Evolutionary conservation across 2,888 invertebrate genomes (phyloP).

Genomic region (Drosophila eohydei): DNA sequence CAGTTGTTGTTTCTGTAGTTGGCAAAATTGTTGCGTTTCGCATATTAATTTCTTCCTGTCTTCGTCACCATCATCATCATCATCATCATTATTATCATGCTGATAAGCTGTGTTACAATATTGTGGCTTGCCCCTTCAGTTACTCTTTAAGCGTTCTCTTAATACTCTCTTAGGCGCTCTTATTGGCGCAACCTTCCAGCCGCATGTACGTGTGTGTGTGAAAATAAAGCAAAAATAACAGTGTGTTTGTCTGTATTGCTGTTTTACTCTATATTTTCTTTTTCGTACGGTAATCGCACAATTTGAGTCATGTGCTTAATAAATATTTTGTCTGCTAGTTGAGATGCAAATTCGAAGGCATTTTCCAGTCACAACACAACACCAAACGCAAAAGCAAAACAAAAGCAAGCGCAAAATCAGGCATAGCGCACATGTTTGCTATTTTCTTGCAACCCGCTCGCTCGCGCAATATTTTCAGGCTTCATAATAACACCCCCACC

Average conservation of each 20-base stretch:
- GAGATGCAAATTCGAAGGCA: slow-evolving; percentile 29
- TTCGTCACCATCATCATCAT: slow-evolving; percentile 42
- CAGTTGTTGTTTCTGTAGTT: slow-evolving; percentile 55
- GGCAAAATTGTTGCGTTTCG: slow-evolving; percentile 82
- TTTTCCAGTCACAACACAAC: slow-evolving; percentile 75
- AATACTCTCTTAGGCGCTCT: slow-evolving; percentile 59
- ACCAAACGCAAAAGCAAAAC: slow-evolving; percentile 42
- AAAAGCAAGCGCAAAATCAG: slow-evolving; percentile 55
- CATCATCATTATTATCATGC: slow-evolving; percentile 30
- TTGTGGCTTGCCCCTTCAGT: slow-evolving; percentile 34
- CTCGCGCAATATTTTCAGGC: slow-evolving; percentile 50
- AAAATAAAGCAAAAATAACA: slow-evolving; percentile 13
- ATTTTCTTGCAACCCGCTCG: slow-evolving; percentile 61
- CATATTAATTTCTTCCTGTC: slow-evolving; percentile 76
- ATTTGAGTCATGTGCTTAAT: slow-evolving; percentile 65
- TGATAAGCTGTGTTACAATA: slow-evolving; percentile 41
- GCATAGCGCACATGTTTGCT: slow-evolving; percentile 68
- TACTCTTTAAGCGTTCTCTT: slow-evolving; percentile 56
- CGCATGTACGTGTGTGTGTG: slow-evolving; percentile 13
- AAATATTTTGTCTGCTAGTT: slow-evolving; percentile 58
- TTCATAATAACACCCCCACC: slow-evolving; percentile 52
- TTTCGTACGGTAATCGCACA: slow-evolving; percentile 36
- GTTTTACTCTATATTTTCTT: slow-evolving; percentile 12
- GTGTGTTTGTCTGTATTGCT: slow-evolving; percentile 11
- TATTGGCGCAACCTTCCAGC: slow-evolving; percentile 73